phyloP scores from a whole-genome alignment of 2,113 vertebrate species.

The Chaenogobius annularis region DNA sequence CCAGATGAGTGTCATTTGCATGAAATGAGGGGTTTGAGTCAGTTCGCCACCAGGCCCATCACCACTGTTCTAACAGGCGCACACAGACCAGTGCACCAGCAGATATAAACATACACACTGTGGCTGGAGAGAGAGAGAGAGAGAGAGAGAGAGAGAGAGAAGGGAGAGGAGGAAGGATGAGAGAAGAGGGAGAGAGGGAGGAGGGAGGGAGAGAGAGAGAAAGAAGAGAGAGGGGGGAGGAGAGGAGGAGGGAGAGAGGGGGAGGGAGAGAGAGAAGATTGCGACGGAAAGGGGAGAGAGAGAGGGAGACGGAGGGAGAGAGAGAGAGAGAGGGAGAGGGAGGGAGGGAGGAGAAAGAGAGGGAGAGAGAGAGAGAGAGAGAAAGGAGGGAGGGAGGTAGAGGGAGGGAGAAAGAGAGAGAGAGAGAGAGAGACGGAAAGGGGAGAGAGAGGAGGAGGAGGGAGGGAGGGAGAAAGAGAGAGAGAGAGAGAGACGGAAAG shows the following conservation, averaged over 20 bases:
- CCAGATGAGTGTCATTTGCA: slow-evolving; percentile 99
- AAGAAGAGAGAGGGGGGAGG: no score
- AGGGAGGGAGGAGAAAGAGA: background rate
- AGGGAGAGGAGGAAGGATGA: no score
- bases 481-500: no score
- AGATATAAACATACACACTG: slow-evolving; percentile 12
- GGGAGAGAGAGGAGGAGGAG: no score
- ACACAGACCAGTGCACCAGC: slow-evolving; percentile 26
- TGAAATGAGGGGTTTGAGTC: slow-evolving; percentile 94
- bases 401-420: no score
- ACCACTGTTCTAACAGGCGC: slow-evolving; percentile 35
- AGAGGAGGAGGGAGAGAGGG: no score
- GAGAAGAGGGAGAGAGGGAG: background rate
- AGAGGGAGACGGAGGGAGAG: no score
- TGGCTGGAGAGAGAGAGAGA: background rate
- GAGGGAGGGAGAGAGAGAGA: no score
- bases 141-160: background rate
- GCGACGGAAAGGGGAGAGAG: no score
- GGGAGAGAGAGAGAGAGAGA: background rate
- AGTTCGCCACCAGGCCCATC: slow-evolving; percentile 55
- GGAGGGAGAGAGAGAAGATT: no score
- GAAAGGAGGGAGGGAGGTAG: background rate
- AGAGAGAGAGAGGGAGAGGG: background rate
- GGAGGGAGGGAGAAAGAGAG: no score
- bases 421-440: no score